Base-by-base conservation (phyloP, 2,797 vertebrate species). In the Poecilia wingei region DNA sequence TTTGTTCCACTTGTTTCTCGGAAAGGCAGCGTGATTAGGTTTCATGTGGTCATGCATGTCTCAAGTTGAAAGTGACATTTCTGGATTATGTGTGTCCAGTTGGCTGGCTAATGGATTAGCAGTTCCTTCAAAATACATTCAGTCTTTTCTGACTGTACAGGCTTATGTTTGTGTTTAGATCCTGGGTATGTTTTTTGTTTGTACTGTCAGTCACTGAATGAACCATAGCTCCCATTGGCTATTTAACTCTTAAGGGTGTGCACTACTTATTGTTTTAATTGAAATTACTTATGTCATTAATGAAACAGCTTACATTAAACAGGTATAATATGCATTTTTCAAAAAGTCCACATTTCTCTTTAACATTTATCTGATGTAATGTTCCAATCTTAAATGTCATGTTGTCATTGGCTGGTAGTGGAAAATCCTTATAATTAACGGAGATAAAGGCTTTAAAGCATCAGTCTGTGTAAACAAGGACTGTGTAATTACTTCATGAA, bases 71-170 rank as follows among this genome's bases (percentile, higher is more conserved):
- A 59, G 69, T 25, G 12, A 55, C 74, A 71, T 28, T 74, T 80
- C 18, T 39, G 75, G 51, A 73, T 75, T 68, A 49, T 76, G 46
- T 78, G 72, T 43, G 28, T 84, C 79, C 84, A 81, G 73, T 84
- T 39, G 73, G 36, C 77, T 85, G 76, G 74, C 85, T 85, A 84
- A 89, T 92, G 76, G 82, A 87, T 90, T 82, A 86, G 80, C 79
- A 70, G 68, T 33, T 77, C 70, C 75, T 80, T 74, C 81, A 84
- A 68, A 87, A 80, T 53, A 75, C 28, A 83, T 64, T 82, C 25
- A n/a, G 74, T 79, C 31, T 46, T 75, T 16, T 82, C 53, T 82
- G 49, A 74, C 81, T 79, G 41, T 66, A 43, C 55, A 81, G 79
- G 76, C 49, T 76, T 53, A 53, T 82, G 82, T 84, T 76, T 77